Conservation (phyloP, 2,113 vertebrate genomes). For the Leptocoma aspasia region DNA sequence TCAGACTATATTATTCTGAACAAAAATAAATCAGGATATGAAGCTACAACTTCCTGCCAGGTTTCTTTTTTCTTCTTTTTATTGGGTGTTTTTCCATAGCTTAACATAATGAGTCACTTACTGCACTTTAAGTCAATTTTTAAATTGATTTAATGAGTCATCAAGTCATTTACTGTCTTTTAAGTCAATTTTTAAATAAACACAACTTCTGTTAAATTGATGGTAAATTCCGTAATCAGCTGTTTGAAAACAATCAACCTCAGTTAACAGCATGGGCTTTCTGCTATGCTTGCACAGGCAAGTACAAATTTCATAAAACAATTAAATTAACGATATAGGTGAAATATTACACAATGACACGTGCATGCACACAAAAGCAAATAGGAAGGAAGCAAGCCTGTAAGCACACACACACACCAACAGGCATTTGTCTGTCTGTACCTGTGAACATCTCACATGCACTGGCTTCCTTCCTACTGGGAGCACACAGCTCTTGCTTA, state of each 20-base stretch:
- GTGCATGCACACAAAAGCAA: neutral
- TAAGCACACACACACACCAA: neutral
- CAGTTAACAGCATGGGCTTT: neutral
- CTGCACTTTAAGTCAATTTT: conserved; percentile 17
- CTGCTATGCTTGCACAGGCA: neutral
- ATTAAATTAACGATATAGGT: neutral
- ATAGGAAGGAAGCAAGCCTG: neutral
- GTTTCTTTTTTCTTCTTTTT: neutral
- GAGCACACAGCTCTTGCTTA: neutral
- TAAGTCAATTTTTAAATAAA: conserved; percentile 33
- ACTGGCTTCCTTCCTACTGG: neutral
- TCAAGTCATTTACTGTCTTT: conserved; percentile 27
- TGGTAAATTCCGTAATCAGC: neutral
- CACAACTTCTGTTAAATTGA: neutral
- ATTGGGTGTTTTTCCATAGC: neutral
- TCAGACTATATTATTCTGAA: neutral
- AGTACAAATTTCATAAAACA: neutral
- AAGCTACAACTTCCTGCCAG: neutral
- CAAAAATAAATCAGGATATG: neutral
- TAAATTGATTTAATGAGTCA: conserved; percentile 45
- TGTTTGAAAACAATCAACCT: neutral
- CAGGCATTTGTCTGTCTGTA: neutral
- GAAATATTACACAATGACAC: neutral
- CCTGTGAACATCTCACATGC: neutral
- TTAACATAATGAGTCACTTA: conserved; percentile 23